phyloP scores from a whole-genome alignment of 2,888 invertebrate species.

The Petrolisthes cinctipes region DNA sequence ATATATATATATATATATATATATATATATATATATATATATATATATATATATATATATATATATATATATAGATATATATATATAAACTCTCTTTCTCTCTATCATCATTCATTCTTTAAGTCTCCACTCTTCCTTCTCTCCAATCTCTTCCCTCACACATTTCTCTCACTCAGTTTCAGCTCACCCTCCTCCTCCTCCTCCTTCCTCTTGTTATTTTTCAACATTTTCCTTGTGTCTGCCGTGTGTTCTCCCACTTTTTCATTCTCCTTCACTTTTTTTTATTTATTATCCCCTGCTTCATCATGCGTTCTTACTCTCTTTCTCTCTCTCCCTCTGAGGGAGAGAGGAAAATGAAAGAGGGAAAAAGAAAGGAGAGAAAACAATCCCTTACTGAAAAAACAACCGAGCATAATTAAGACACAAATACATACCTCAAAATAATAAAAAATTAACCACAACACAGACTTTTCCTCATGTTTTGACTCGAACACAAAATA shows the following conservation, averaged over 20 bases:
- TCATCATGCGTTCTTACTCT: background rate
- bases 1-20: slow-evolving; percentile 18
- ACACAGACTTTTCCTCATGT: no score
- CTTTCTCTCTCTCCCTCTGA: background rate
- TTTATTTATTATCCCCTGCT: background rate
- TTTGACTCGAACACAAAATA: no score
- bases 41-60: background rate
- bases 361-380: background rate
- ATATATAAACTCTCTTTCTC: background rate
- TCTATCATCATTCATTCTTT: background rate
- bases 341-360: background rate
- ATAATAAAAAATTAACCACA: background rate
- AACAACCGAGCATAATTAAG: background rate
- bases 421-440: background rate
- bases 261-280: background rate
- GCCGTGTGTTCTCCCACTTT: background rate
- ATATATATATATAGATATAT: background rate
- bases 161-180: no score
- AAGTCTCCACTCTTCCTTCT: background rate
- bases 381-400: background rate
- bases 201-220: background rate
- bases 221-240: background rate
- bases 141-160: background rate
- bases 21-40: slow-evolving; percentile 16
- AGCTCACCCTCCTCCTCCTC: background rate